Conservation (phyloP, 2,113 vertebrate species). For the Tragelaphus buxtoni region DNA sequence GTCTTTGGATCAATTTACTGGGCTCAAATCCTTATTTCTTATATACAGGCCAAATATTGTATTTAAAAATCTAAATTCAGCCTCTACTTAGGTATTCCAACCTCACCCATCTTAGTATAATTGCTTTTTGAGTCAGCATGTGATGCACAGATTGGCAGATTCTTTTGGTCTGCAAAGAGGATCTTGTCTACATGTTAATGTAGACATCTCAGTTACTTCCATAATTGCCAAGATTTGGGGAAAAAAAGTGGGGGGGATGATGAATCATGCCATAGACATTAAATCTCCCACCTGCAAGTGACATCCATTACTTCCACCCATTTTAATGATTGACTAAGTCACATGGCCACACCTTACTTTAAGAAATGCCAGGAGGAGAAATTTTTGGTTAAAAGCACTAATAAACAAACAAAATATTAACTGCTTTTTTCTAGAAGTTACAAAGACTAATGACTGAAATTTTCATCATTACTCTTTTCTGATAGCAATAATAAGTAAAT, state of each 20-base stretch:
- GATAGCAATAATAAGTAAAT: neutral
- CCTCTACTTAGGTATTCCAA: neutral
- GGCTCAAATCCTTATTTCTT: neutral
- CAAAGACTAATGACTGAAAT: neutral
- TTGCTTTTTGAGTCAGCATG: neutral
- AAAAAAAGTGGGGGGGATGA: rapidly evolving
- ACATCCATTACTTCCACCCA: neutral
- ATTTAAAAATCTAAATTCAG: neutral
- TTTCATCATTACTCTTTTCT: neutral
- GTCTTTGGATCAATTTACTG: neutral
- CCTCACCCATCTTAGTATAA: neutral
- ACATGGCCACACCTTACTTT: neutral
- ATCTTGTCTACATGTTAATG: neutral
- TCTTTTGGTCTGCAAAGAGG: neutral
- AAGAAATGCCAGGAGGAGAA: neutral
- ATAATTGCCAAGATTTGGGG: neutral
- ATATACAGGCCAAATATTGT: neutral
- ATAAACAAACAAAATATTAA: neutral
- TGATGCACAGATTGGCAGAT: neutral
- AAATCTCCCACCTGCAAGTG: neutral
- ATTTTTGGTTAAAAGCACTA: neutral
- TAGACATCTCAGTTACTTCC: neutral
- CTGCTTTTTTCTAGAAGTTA: neutral
- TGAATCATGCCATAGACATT: neutral
- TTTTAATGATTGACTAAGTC: neutral